A percentile compares a stretch with the other conserved stretches of the same genome.
Evolutionary conservation across 1,140 invertebrate genomes (phyloP).

Genomic region (Heliothis subflexa): DNA sequence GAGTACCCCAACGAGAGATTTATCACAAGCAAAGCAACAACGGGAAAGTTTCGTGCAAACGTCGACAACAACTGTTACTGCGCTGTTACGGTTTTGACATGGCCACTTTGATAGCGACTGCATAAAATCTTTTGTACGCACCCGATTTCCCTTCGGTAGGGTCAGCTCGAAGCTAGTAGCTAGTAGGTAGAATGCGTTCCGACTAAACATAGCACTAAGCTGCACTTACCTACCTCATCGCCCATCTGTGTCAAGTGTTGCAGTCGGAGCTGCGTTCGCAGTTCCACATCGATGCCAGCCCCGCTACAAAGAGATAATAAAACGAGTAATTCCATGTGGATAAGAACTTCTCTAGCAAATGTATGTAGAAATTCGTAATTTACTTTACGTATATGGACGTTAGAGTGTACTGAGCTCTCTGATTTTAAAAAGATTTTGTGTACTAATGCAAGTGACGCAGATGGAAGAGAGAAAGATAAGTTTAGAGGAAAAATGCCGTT

Average conservation of each 20-base stretch:
- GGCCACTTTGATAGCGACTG: slow-evolving; percentile 29
- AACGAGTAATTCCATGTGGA: slow-evolving; percentile 30
- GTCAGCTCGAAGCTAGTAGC: neutral
- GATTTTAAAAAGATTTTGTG: slow-evolving; percentile 3
- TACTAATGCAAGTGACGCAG: neutral
- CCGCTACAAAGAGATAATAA: slow-evolving; percentile 26
- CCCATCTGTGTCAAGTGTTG: slow-evolving; percentile 53
- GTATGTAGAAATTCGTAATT: slow-evolving; percentile 20
- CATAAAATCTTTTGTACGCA: slow-evolving; percentile 36
- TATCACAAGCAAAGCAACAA: slow-evolving; percentile 67
- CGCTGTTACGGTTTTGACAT: slow-evolving; percentile 43
- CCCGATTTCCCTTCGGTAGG: slow-evolving; percentile 10
- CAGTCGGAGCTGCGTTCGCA: slow-evolving; percentile 29
- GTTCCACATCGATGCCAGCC: slow-evolving; percentile 25
- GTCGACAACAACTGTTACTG: slow-evolving; percentile 67
- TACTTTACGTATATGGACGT: slow-evolving; percentile 20
- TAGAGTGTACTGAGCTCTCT: slow-evolving; percentile 5
- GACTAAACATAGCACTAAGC: slow-evolving; percentile 44
- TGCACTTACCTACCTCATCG: slow-evolving; percentile 47
- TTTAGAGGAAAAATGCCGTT: too few species aligned
- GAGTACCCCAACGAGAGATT: slow-evolving; percentile 63
- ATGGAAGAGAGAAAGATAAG: too few species aligned
- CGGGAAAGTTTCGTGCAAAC: slow-evolving; percentile 63
- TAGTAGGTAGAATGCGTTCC: slow-evolving; percentile 39
- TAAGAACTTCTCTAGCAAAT: slow-evolving; percentile 26